These are phyloP conservation scores for Cisticola juncidis DNA, from an alignment of 2,113 vertebrate species.

Conservation along the genomic window DNA sequence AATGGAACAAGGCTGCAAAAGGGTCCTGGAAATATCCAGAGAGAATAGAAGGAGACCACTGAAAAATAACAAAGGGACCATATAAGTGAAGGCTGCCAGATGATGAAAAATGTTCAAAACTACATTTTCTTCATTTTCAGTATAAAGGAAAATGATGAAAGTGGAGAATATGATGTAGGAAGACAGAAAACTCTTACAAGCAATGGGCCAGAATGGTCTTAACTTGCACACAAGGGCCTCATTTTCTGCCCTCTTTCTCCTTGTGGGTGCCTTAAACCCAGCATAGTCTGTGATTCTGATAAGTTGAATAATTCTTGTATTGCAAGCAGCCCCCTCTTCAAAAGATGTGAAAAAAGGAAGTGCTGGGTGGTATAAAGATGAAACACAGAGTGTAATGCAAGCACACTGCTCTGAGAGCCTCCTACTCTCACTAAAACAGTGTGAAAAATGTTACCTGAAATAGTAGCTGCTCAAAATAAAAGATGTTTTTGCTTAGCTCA, in stretches of 20 bases:
- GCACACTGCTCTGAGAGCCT: background rate
- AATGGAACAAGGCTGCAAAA: background rate
- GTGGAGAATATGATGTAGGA: slow-evolving; percentile 1
- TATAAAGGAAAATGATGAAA: background rate
- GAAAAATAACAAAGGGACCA: background rate
- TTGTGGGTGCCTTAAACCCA: background rate
- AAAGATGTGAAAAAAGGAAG: background rate
- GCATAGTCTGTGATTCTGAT: background rate
- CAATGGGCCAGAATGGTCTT: background rate
- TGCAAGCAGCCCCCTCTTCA: background rate
- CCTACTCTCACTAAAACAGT: background rate
- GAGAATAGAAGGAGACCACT: background rate
- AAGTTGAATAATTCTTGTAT: background rate
- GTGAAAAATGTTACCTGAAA: background rate
- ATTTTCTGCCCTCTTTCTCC: background rate
- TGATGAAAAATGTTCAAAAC: background rate
- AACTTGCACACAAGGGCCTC: background rate
- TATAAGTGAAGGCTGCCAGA: background rate
- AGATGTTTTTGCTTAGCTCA: background rate
- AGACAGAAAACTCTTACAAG: background rate
- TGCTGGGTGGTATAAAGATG: background rate
- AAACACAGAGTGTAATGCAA: background rate
- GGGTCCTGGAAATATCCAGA: slow-evolving; percentile 10
- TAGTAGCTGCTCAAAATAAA: background rate
- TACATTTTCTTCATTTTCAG: background rate